Evolutionary conservation across 2,888 invertebrate genomes (phyloP), one percentile per base, ranked within the genome.

Genomic region (Torymus auratus): DNA sequence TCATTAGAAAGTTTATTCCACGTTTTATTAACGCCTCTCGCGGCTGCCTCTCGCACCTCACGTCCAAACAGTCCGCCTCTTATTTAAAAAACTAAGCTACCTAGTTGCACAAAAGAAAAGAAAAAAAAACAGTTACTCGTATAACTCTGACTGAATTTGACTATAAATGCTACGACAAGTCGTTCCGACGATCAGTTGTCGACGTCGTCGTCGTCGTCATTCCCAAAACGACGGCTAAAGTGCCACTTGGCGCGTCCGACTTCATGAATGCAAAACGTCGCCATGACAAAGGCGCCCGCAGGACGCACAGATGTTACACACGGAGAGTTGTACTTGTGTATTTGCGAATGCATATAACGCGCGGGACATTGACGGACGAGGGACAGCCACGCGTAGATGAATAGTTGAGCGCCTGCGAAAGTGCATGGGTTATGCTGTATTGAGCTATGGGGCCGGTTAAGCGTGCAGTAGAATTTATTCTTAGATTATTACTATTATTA

Each of bases 401-500:
- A 76, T 87, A 88, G 87, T 86, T 41, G 88, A 89, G 83, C 88
- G 90, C 89, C 88, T 90, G 89, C 86, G 87, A 88, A 76, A 82
- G 84, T 90, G 90, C 90, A 91, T 90, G 90, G 86, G 84, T 83
- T 89, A 91, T 90, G 90, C 88, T 89, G 88, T 89, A 89, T 89
- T 89, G 86, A 89, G 89, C 88, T 89, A 88, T 89, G 87, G 86
- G 87, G 86, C 87, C 87, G 87, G 86, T 87, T 88, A 86, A 88
- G 87, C 87, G 89, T 90, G 89, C 89, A 88, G 88, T 90, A 90
- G 90, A 87, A 83, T 86, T 41, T 88, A 84, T 81, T 81, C 75
- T 86, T 88, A 88, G 85, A 87, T 68, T 75, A 73, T 77, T 71
- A 77, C 62, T 71, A 80, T 69, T 70, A 70, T 70, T 70, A 23